A percentile compares a stretch with the other conserved stretches of the same genome.
These are phyloP conservation scores for Crotalus tigris DNA, from an alignment of 2,113 vertebrate species.

Conservation along the genomic window DNA sequence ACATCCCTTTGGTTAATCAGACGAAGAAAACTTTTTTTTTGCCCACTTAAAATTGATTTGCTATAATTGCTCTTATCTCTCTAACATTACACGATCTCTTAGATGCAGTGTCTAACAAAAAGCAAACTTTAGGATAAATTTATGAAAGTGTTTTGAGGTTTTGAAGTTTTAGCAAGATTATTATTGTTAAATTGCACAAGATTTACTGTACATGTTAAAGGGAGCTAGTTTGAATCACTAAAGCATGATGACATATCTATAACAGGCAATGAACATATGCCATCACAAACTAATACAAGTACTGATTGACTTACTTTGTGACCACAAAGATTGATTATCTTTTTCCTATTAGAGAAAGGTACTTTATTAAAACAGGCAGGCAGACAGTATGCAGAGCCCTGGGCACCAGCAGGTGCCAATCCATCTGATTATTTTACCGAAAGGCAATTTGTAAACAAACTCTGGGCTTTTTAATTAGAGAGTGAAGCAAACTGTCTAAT, in stretches of 20 bases:
- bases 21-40: background rate
- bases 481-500: background rate
- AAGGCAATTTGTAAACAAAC: background rate
- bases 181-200: conserved; percentile 48
- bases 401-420: background rate
- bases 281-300: background rate
- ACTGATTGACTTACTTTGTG: background rate
- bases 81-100: background rate
- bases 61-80: background rate
- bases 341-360: background rate
- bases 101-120: background rate
- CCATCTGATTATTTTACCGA: background rate
- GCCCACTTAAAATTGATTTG: background rate
- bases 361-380: background rate
- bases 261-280: background rate
- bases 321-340: background rate
- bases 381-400: background rate
- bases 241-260: background rate
- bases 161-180: conserved; percentile 28
- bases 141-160: background rate
- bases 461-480: background rate
- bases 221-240: conserved; percentile 26
- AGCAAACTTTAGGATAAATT: background rate
- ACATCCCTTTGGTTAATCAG: background rate
- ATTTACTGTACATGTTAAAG: conserved; percentile 55